A percentile compares a stretch with the other conserved stretches of the same genome.
Conservation (phyloP, 2,888 invertebrate genomes). For the Standfussiana lucernea region DNA sequence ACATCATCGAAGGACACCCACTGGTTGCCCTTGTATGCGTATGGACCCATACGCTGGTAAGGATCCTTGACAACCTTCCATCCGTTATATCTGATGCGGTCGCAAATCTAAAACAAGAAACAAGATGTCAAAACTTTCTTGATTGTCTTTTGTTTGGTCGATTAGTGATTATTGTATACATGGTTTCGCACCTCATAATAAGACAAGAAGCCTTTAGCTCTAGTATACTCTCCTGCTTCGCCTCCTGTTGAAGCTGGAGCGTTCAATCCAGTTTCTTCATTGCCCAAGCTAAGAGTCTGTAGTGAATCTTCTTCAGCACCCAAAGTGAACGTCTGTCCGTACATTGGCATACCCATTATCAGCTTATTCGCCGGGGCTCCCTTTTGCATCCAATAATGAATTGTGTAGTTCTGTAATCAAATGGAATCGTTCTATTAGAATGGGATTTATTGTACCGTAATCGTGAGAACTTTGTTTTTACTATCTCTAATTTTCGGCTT, state of each 20-base stretch:
- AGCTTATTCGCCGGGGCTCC: conserved; percentile 95
- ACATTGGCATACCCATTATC: conserved; percentile 97
- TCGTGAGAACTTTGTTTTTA: background rate
- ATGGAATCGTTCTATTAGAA: background rate
- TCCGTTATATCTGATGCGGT: conserved; percentile 93
- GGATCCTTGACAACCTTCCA: conserved; percentile 96
- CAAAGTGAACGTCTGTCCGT: conserved; percentile 95
- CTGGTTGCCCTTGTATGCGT: conserved; percentile 96
- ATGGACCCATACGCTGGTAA: conserved; percentile 95
- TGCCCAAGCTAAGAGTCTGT: conserved; percentile 70
- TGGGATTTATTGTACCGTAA: background rate
- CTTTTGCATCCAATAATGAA: conserved; percentile 96
- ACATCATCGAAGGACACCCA: conserved; percentile 98
- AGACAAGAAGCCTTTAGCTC: conserved; percentile 96
- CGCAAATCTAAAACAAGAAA: conserved; percentile 92
- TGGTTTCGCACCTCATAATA: conserved; percentile 94
- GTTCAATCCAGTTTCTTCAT: conserved; percentile 92
- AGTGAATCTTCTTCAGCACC: conserved; percentile 59
- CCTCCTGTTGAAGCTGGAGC: conserved; percentile 94
- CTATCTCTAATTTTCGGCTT: background rate
- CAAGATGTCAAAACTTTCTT: background rate
- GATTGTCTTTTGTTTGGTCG: background rate
- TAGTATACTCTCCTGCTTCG: conserved; percentile 95
- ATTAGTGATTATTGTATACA: background rate
- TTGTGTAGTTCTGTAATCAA: conserved; percentile 93